These are phyloP conservation scores for Gibbula magus DNA, from an alignment of 2,888 invertebrate genomes.

Conservation along the genomic window DNA sequence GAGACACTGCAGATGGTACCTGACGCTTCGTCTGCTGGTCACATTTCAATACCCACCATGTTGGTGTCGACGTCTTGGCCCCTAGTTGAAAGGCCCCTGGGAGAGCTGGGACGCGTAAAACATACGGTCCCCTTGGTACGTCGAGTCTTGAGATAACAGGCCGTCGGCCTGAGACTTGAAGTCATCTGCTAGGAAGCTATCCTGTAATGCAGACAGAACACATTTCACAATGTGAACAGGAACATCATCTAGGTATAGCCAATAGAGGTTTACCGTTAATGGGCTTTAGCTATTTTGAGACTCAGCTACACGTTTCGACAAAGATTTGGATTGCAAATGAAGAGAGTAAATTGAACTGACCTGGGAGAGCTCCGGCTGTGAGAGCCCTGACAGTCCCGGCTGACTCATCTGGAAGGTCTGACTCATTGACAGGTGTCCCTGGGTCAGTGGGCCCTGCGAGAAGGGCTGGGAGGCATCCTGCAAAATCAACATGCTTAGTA, in stretches of 20 bases:
- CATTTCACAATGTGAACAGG: background rate
- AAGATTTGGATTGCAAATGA: no score
- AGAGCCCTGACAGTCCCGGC: constrained; percentile 78
- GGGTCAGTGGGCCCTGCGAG: constrained; percentile 73
- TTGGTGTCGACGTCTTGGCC: constrained; percentile 16
- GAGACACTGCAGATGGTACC: constrained; percentile 40
- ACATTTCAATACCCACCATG: constrained; percentile 32
- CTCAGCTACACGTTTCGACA: background rate
- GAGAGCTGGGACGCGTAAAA: constrained; percentile 74
- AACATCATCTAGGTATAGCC: background rate
- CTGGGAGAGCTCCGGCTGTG: constrained; percentile 82
- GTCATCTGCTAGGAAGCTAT: constrained; percentile 87
- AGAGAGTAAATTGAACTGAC: constrained; percentile 47
- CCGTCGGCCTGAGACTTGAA: constrained; percentile 96
- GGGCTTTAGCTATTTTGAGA: background rate
- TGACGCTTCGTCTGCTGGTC: constrained; percentile 31
- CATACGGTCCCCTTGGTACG: constrained; percentile 83
- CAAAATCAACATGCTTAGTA: constrained; percentile 14
- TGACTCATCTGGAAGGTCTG: constrained; percentile 77
- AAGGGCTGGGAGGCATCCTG: constrained; percentile 70
- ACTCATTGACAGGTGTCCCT: constrained; percentile 75
- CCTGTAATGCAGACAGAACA: constrained; percentile 79
- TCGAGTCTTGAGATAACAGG: constrained; percentile 93
- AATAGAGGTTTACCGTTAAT: background rate
- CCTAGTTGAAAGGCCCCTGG: constrained; percentile 74